Evolutionary conservation across 2,113 vertebrate genomes (phyloP).

Genomic region (Actenoides hombroni): DNA sequence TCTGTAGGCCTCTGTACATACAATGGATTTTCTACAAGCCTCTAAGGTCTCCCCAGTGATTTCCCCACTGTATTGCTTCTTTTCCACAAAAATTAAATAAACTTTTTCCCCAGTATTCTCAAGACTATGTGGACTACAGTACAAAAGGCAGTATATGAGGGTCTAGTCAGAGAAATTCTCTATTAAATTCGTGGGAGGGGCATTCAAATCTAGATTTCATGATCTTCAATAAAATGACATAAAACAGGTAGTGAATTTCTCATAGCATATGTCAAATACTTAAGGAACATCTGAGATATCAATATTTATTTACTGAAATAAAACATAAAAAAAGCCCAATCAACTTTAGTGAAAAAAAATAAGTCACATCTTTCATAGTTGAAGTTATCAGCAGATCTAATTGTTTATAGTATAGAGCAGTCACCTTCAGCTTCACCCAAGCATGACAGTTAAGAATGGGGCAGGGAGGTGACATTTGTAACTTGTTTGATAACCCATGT

Average conservation of each 20-base stretch:
- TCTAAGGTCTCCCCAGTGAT: not conserved
- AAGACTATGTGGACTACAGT: not conserved
- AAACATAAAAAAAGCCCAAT: not conserved
- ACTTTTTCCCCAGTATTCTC: not conserved
- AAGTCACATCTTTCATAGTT: not conserved
- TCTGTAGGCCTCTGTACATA: rapidly evolving
- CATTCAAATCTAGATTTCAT: not conserved
- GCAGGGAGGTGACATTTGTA: not conserved
- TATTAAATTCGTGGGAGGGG: not conserved
- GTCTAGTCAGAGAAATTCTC: not conserved
- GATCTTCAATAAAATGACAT: not conserved
- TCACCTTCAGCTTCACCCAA: not conserved
- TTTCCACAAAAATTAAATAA: not conserved
- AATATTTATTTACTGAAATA: not conserved
- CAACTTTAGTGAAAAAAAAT: not conserved
- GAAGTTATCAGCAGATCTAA: not conserved
- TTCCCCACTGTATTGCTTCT: not conserved
- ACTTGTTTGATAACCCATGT: not conserved
- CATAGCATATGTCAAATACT: not conserved
- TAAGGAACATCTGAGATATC: not conserved
- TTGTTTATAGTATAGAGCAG: not conserved
- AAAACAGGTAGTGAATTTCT: not conserved
- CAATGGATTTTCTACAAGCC: not conserved
- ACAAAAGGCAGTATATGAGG: not conserved
- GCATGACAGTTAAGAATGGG: not conserved